Evolutionary conservation across 2,797 vertebrate genomes (phyloP).

Genomic region (Oryzias dopingdopingensis): DNA sequence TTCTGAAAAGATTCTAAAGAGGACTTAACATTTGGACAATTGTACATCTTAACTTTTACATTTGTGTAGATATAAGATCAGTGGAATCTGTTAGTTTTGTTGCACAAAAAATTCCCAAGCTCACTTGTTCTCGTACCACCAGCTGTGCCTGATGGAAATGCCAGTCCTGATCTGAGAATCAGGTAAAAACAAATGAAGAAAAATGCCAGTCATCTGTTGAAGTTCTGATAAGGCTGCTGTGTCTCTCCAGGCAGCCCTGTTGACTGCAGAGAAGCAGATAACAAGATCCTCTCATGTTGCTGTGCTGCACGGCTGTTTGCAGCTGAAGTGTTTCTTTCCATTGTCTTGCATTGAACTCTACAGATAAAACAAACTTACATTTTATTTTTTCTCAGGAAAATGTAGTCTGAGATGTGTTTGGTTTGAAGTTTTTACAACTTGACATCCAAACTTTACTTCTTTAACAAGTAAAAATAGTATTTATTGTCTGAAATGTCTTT

Average conservation of each 20-base stretch:
- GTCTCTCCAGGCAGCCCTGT: slow-evolving; percentile 34
- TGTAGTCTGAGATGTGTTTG: no score
- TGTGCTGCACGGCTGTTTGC: neutral
- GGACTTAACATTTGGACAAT: no score
- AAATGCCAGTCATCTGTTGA: slow-evolving; percentile 44
- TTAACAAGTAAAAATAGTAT: no score
- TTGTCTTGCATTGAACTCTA: neutral
- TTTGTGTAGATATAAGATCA: no score
- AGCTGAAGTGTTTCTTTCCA: slow-evolving; percentile 24
- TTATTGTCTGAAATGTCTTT: no score
- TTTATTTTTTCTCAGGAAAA: no score
- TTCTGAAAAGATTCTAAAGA: no score
- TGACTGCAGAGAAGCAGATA: slow-evolving; percentile 43
- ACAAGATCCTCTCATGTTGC: slow-evolving; percentile 54
- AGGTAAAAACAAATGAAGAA: slow-evolving; percentile 49
- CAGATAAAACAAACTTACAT: no score
- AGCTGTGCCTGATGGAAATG: slow-evolving; percentile 52
- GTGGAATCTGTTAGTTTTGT: no score
- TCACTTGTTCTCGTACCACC: neutral
- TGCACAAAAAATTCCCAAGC: neutral
- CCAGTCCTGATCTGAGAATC: slow-evolving; percentile 51
- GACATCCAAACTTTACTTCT: no score
- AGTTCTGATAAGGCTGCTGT: slow-evolving; percentile 52
- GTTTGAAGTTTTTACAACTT: no score
- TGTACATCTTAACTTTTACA: no score